Evolutionary conservation across 2,888 invertebrate genomes (phyloP).

Genomic region (Melanostoma scalare): DNA sequence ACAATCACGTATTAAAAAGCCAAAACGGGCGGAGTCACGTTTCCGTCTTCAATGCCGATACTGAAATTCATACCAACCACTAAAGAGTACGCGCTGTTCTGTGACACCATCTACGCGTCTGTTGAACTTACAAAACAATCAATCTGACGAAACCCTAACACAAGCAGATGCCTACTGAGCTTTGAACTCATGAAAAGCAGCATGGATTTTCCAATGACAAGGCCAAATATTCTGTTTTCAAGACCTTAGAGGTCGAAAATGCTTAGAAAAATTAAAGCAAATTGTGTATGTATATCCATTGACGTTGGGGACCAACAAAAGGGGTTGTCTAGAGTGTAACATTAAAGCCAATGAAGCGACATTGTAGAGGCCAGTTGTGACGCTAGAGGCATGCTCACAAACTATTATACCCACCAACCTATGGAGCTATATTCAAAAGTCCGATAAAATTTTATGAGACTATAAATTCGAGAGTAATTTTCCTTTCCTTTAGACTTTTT

Average conservation of each 20-base stretch:
- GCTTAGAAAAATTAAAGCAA: constrained; percentile 52
- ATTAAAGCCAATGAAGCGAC: constrained; percentile 33
- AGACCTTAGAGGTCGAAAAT: background rate
- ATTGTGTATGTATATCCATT: background rate
- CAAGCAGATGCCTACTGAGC: constrained; percentile 39
- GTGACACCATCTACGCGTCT: constrained; percentile 41
- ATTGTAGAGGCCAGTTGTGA: background rate
- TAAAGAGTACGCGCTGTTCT: background rate
- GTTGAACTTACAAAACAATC: constrained; percentile 34
- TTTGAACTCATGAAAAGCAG: constrained; percentile 48
- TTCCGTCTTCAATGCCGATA: constrained; percentile 64
- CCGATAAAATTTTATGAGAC: constrained; percentile 72
- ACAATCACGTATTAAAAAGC: constrained; percentile 73
- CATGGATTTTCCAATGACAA: constrained; percentile 12
- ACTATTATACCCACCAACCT: constrained; percentile 55
- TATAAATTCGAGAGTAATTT: constrained; percentile 70
- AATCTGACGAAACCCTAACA: constrained; percentile 37
- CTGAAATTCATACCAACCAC: constrained; percentile 50
- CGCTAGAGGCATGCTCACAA: constrained; percentile 55
- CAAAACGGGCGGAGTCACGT: constrained; percentile 69
- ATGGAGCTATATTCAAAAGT: constrained; percentile 68
- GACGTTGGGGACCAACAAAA: constrained; percentile 14
- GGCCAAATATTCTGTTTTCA: constrained; percentile 36
- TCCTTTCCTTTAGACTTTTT: constrained; percentile 30
- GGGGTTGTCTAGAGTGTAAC: constrained; percentile 25